Conservation (phyloP, 2,797 vertebrate species). For the Platyrinchus mystaceus region DNA sequence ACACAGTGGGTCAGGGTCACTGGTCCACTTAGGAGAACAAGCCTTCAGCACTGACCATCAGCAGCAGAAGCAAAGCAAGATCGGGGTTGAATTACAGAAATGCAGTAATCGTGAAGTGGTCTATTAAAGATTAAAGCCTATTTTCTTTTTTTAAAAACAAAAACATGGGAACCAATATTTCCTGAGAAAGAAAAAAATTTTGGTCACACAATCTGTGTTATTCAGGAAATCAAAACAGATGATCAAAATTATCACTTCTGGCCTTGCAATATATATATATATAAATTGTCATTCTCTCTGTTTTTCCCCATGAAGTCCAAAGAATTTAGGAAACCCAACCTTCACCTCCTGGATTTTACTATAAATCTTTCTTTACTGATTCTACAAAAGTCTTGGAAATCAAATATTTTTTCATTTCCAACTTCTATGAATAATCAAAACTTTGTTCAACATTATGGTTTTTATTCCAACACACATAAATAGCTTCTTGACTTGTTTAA, state of each 20-base stretch:
- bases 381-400: slow-evolving; percentile 20
- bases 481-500: slow-evolving; percentile 43
- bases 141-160: not conserved
- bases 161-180: not conserved
- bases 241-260: not conserved
- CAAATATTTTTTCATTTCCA: slow-evolving; percentile 10
- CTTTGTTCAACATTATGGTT: slow-evolving; percentile 7
- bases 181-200: not conserved
- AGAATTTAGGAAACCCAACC: not conserved
- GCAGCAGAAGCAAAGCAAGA: not conserved
- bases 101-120: not conserved
- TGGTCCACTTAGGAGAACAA: not conserved
- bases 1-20: not conserved
- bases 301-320: not conserved
- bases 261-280: not conserved
- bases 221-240: not conserved
- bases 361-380: not conserved
- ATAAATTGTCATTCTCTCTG: not conserved
- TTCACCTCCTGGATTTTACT: not conserved
- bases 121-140: not conserved
- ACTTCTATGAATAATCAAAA: slow-evolving; percentile 48
- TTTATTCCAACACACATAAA: slow-evolving; percentile 55
- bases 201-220: not conserved
- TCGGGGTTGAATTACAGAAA: not conserved
- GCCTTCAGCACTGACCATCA: not conserved